Evolutionary conservation across 2,797 vertebrate genomes (phyloP), one percentile per base, ranked within the genome.

Genomic region (Podarcis siculus): DNA sequence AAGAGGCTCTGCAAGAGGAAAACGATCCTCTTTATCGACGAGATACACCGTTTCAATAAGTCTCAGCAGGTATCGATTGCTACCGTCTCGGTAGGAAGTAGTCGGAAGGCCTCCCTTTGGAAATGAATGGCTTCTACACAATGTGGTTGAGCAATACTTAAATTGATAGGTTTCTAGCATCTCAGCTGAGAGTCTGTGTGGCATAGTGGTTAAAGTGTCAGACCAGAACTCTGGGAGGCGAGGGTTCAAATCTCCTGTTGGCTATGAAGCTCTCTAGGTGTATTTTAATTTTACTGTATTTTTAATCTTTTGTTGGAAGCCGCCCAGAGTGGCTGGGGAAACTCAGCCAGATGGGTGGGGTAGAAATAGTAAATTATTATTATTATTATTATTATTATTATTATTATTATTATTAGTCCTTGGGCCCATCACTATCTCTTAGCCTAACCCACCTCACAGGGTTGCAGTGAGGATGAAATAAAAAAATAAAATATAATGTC

Each of bases 21-120:
- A 97, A 99, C 98, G 45, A 97, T 99, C 94, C 96, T 99, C 90
- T 99, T 99, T 95, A 98, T 99, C 67, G 99, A 99, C 3, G 99
- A 99, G 97, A 99, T 99, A 89, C 99, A 99, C 95, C 98, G 98
- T 85, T 99, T 99, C 96, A 99, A 99, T 96, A 99, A 99, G 95
- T 97, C 97, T 86, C 99, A 99, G 89, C 99, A 99, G 99, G 99
- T 99, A 96, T 25, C 69, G 42, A 95, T 32, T 79, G 66, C 83
- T 77, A 81, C 49, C 87, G 0, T 0, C 0, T 79, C 1, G 0
- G 21, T 73, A 86, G 35, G 37, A 17, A 67, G 15, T 49, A 17
- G 39, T 39, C 32, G 0, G n/a, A 35, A 73, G 45, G 45, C 13
- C 10, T 69, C 19, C 13, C 23, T 55, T 61, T 37, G 69, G 3